These are phyloP conservation scores for Pseudorasbora parva DNA, from an alignment of 2,113 vertebrate genomes.

Conservation along the genomic window DNA sequence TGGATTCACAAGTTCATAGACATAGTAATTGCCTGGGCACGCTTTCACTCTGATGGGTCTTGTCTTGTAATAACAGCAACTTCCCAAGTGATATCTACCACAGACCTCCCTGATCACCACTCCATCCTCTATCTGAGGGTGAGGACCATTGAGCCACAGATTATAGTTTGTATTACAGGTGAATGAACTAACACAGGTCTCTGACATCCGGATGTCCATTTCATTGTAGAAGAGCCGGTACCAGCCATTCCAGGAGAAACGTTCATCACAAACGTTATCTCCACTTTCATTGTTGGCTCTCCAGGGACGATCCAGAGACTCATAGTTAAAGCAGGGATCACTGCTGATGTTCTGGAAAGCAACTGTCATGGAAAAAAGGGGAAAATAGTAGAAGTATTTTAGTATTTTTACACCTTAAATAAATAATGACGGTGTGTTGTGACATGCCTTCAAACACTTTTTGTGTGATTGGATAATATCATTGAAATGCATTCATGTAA, in stretches of 20 bases:
- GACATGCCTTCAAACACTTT: neutral
- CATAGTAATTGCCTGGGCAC: constrained; percentile 49
- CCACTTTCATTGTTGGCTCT: constrained; percentile 24
- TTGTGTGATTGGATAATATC: too few relatives aligned
- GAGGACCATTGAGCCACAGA: constrained; percentile 16
- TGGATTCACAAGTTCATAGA: constrained; percentile 44
- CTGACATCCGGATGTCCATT: constrained; percentile 4
- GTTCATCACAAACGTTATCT: neutral
- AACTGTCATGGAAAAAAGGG: neutral
- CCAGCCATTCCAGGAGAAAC: constrained; percentile 3
- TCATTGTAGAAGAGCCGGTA: constrained; percentile 36
- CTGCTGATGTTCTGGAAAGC: neutral
- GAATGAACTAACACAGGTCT: neutral
- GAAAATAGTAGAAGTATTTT: too few relatives aligned
- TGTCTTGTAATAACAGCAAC: constrained; percentile 2
- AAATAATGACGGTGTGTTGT: neutral
- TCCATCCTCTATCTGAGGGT: constrained; percentile 35
- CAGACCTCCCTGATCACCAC: constrained; percentile 42
- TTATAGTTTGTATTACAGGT: constrained; percentile 43
- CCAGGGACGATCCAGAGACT: constrained; percentile 36
- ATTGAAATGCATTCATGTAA: too few relatives aligned
- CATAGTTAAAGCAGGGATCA: constrained; percentile 30
- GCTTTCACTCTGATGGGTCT: constrained; percentile 50
- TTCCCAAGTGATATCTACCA: accelerated
- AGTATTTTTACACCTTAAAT: too few relatives aligned